Evolutionary conservation across 2,888 invertebrate genomes (phyloP).

Genomic region (Melanargia galathea): DNA sequence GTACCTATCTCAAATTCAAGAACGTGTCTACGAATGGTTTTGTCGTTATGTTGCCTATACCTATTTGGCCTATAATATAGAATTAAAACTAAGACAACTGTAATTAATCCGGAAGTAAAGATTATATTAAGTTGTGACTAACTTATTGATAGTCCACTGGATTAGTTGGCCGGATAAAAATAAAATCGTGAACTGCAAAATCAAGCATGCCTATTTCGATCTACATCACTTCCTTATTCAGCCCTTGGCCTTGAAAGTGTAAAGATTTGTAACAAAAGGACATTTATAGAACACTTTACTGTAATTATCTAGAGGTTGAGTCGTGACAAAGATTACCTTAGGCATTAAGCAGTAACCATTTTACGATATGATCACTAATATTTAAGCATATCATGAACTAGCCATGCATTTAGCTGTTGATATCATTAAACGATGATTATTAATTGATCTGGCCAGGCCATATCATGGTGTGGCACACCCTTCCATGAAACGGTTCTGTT

Average conservation of each 20-base stretch:
- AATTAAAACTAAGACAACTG: not conserved
- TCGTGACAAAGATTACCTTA: not conserved
- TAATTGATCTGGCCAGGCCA: no score
- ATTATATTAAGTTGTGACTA: slow-evolving; percentile 11
- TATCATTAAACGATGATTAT: no score
- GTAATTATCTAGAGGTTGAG: not conserved
- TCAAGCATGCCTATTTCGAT: slow-evolving; percentile 9
- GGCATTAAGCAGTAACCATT: not conserved
- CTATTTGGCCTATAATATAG: not conserved
- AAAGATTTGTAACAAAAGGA: slow-evolving; percentile 24
- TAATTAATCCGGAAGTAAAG: not conserved
- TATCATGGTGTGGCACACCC: no score
- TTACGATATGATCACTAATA: no score
- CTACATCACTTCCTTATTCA: slow-evolving; percentile 24
- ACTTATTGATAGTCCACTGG: slow-evolving; percentile 4
- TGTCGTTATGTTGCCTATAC: not conserved
- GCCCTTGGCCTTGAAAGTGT: slow-evolving; percentile 30
- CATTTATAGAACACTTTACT: not conserved
- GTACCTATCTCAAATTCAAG: no score
- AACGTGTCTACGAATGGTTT: no score
- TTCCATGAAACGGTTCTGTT: no score
- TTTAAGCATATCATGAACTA: no score
- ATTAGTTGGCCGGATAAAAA: slow-evolving; percentile 3
- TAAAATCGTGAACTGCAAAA: slow-evolving; percentile 2
- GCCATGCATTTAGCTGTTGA: no score